Evolutionary conservation across 1,140 invertebrate genomes (phyloP).

Genomic region (Phymorhynchus buccinoides): DNA sequence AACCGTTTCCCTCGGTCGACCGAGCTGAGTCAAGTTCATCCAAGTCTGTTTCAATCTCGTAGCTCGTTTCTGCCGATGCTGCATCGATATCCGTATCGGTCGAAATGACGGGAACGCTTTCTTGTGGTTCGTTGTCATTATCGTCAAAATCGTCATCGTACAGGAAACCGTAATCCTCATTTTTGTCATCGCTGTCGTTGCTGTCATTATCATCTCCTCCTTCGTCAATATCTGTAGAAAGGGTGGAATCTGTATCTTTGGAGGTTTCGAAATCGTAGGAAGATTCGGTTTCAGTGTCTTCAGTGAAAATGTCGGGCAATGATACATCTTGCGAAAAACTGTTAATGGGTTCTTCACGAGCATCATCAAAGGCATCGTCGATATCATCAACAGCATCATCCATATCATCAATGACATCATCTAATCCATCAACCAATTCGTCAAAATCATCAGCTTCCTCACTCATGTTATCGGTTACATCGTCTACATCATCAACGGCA

Average conservation of each 20-base stretch:
- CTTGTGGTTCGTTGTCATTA: neutral
- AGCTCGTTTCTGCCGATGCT: neutral
- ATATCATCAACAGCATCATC: no score
- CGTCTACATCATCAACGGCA: no score
- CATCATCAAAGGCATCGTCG: neutral
- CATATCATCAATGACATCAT: no score
- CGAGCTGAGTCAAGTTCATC: neutral
- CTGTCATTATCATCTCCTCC: neutral
- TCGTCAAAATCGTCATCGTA: neutral
- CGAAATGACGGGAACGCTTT: neutral
- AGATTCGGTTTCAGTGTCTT: neutral
- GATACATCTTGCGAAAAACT: no score
- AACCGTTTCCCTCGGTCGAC: neutral
- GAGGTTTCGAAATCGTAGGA: neutral
- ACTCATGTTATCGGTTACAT: no score
- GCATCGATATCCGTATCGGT: neutral
- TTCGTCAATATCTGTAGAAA: constrained; percentile 5
- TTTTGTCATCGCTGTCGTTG: neutral
- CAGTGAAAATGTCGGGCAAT: neutral
- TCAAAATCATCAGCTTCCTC: no score
- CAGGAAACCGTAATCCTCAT: no score
- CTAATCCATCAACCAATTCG: no score
- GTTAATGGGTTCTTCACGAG: no score
- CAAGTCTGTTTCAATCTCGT: neutral
- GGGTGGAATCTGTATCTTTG: neutral